phyloP scores from a whole-genome alignment of 2,113 vertebrate species.

The Ceyx margarethae region DNA sequence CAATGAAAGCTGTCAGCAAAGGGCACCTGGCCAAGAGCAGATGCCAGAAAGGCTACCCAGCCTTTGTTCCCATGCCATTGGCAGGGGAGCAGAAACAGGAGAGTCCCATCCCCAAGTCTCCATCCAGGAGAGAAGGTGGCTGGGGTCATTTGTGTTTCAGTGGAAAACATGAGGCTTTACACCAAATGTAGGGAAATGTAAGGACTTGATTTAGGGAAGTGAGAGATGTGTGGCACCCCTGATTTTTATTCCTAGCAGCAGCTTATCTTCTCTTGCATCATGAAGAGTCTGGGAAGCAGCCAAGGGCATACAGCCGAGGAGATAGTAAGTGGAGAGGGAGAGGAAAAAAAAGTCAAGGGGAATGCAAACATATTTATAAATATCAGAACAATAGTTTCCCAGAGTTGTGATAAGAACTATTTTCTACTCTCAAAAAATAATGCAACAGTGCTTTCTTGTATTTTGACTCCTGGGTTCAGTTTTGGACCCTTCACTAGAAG shows the following conservation, averaged over 20 bases:
- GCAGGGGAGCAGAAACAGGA: neutral
- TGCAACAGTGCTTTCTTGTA: rapidly evolving
- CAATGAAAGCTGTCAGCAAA: neutral
- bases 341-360: conserved; percentile 64
- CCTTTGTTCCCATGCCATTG: neutral
- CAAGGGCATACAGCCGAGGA: conserved; percentile 50
- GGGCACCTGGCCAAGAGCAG: conserved; percentile 17
- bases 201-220: neutral
- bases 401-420: conserved; percentile 48
- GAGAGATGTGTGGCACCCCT: neutral
- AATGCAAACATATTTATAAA: conserved; percentile 58
- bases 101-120: neutral
- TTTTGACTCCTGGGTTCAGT: neutral
- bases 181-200: neutral
- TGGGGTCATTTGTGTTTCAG: neutral
- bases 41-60: neutral
- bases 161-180: neutral
- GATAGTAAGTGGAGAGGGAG: conserved; percentile 34
- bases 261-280: conserved; percentile 35
- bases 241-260: neutral
- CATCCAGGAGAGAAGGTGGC: neutral
- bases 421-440: conserved; percentile 18
- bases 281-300: conserved; percentile 44
- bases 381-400: conserved; percentile 55
- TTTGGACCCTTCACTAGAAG: neutral